Evolutionary conservation across 2,113 vertebrate species (phyloP), one percentile per base, ranked within the genome.

Genomic region (Burhinus oedicnemus): DNA sequence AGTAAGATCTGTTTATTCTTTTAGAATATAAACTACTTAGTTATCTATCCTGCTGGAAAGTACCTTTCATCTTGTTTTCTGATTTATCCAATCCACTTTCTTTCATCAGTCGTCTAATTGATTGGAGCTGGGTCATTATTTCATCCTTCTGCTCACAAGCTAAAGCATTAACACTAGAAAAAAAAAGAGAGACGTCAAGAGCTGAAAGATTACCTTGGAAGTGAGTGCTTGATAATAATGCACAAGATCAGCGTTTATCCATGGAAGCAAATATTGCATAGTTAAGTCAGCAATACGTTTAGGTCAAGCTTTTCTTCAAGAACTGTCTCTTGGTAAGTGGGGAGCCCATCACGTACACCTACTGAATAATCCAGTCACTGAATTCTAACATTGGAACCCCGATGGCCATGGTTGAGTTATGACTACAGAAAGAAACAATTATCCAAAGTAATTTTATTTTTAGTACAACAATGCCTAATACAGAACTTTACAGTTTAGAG

Each of bases 101-200:
- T 97, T 99, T 99, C 99, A 99, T 99, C 97, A 99, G 96, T 79
- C 97, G 98, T 27, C 99, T 98, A 93, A 99, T 99, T 81, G 99
- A 99, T 57, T 99, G 98, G 32, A 99, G 98, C 57, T 99, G 99
- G 57, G 98, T 98, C 99, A 99, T 99, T 95, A 99, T 99, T 98
- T 99, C 99, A 83, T 98, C 98, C 91, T 99, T 99, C 98, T 99
- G 99, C 45, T 99, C 99, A 96, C 98, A 98, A 47, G 99, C 99
- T 97, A 99, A 98, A 5, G 98, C 98, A 96, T 98, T 99, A 84
- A 99, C 98, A 78, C 99, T 99, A 95, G 40, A 60, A 22, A 44
- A 85, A 71, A 62, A 58, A 66, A 58, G 79, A 93, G 42, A 83
- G 20, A 57, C 10, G 15, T 83, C 62, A 91, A 68, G 49, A 93